Percentiles rank a stretch among this genome's conserved stretches.
These are phyloP conservation scores for Bradypodion ventrale DNA, from an alignment of 2,797 vertebrate species.

Conservation along the genomic window DNA sequence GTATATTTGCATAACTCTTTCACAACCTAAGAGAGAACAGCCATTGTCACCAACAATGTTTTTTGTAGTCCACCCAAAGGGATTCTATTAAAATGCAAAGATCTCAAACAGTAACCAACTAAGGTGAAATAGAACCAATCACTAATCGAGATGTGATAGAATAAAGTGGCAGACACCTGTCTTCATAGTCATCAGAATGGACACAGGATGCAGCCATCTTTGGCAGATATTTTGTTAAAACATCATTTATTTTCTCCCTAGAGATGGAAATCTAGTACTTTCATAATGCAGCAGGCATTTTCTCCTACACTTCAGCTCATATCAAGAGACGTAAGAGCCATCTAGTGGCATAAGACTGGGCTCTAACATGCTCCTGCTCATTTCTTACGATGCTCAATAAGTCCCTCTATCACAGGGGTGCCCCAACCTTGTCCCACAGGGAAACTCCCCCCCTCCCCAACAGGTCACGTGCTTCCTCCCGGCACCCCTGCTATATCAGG, in stretches of 20 bases:
- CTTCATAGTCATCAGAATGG: neutral
- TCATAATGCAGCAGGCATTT: neutral
- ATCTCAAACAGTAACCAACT: neutral
- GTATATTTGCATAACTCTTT: slow-evolving; percentile 87
- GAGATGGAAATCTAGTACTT: neutral
- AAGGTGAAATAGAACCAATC: neutral
- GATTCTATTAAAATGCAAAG: neutral
- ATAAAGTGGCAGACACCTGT: too few relatives aligned
- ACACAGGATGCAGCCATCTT: neutral
- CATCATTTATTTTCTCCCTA: too few relatives aligned
- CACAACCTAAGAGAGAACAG: slow-evolving; percentile 81
- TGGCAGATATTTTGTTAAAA: too few relatives aligned
- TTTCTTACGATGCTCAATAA: neutral
- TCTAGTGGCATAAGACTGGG: neutral
- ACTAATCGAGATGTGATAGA: neutral
- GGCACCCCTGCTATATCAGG: too few relatives aligned
- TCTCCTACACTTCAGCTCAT: neutral
- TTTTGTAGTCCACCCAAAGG: too few relatives aligned
- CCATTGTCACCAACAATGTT: neutral
- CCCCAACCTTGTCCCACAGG: too few relatives aligned
- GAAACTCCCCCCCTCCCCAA: too few relatives aligned
- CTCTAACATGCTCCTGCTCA: too few relatives aligned
- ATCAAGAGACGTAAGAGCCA: neutral
- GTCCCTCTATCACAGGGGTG: neutral
- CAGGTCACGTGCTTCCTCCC: too few relatives aligned